phyloP scores from a whole-genome alignment of 2,797 vertebrate species.

The Sebastes wilsoni region DNA sequence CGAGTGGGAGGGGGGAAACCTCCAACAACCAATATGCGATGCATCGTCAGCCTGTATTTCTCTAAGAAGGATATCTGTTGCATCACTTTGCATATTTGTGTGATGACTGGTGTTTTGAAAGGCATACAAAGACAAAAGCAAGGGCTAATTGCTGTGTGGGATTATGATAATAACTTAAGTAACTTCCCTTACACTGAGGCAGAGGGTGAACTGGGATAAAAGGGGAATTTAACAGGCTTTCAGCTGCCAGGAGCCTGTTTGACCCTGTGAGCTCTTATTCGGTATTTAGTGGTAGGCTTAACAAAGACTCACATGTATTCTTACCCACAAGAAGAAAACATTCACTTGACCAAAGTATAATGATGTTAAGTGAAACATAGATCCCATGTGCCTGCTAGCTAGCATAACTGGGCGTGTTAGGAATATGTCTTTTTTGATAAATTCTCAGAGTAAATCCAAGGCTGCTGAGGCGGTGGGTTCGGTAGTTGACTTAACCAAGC shows the following conservation, averaged over 20 bases:
- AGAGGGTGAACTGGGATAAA: constrained; percentile 25
- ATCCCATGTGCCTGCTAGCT: constrained; percentile 20
- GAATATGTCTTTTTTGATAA: constrained; percentile 52
- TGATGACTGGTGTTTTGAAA: constrained; percentile 57
- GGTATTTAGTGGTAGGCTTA: constrained; percentile 4
- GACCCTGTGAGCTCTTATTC: constrained; percentile 7
- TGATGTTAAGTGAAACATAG: constrained; percentile 11
- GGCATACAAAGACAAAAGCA: constrained; percentile 33
- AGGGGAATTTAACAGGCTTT: neutral
- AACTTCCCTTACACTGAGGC: constrained; percentile 20
- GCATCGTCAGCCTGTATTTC: constrained; percentile 55
- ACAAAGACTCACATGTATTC: constrained; percentile 3
- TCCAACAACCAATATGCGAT: constrained; percentile 28
- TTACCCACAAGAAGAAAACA: constrained; percentile 8
- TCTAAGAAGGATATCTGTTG: constrained; percentile 60
- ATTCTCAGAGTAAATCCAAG: constrained; percentile 43
- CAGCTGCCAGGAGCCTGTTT: constrained; percentile 13
- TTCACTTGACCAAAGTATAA: constrained; percentile 2
- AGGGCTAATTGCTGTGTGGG: constrained; percentile 47
- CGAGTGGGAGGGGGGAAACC: constrained; percentile 22
- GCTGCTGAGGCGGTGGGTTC: constrained; percentile 42
- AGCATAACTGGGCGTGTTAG: constrained; percentile 38
- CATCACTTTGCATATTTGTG: constrained; percentile 70
- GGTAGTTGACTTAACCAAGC: constrained; percentile 52
- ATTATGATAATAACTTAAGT: constrained; percentile 48